Evolutionary conservation across 1,140 invertebrate genomes (phyloP).

Genomic region (Magallana gigas): DNA sequence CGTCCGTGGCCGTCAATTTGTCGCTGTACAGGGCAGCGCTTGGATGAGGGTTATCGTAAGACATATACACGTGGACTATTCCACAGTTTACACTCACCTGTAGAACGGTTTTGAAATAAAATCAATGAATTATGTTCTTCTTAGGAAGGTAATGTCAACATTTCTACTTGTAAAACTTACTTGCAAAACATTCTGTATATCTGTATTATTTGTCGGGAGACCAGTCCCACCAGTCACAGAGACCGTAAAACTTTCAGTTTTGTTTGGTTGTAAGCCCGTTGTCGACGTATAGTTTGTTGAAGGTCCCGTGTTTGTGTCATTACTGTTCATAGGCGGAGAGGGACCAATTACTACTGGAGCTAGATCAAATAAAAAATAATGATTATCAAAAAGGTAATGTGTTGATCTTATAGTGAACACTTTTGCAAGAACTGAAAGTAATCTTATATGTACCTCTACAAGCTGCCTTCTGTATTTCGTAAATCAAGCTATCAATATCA

Average conservation of each 20-base stretch:
- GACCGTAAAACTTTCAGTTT: neutral
- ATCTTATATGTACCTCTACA: constrained; percentile 56
- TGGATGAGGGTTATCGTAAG: constrained; percentile 54
- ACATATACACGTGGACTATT: constrained; percentile 53
- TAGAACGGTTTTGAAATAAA: neutral
- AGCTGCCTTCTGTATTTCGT: constrained; percentile 59
- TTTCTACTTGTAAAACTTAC: neutral
- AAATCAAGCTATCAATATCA: constrained; percentile 58
- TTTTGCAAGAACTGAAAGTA: too few species aligned
- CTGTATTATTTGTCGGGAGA: neutral
- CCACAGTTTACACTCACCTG: constrained; percentile 53
- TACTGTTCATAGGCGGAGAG: neutral
- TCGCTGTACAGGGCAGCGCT: constrained; percentile 50
- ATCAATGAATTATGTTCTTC: too few species aligned
- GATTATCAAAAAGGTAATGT: too few species aligned
- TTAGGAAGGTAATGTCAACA: too few species aligned
- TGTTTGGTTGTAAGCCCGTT: neutral
- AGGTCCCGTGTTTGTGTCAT: neutral
- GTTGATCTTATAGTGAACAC: too few species aligned
- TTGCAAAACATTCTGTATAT: neutral
- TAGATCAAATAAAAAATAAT: neutral
- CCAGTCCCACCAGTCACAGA: neutral
- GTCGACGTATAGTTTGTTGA: neutral
- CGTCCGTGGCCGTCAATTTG: constrained; percentile 49
- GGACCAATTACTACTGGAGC: neutral